These are phyloP conservation scores for Polietes domitor DNA, from an alignment of 2,888 invertebrate genomes.

Conservation along the genomic window DNA sequence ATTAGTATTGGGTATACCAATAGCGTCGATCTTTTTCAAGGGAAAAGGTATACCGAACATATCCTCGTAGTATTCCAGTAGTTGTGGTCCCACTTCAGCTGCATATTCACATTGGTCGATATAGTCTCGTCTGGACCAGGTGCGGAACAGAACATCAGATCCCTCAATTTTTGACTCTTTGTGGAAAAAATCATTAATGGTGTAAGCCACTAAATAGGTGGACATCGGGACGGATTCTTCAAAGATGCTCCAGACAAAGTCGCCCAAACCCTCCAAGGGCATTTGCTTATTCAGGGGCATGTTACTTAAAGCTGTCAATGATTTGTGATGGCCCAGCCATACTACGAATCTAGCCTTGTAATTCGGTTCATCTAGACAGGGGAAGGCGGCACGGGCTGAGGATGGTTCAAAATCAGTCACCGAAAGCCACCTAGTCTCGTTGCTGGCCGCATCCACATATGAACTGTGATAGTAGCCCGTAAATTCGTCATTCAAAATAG, in stretches of 20 bases:
- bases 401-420: constrained; percentile 91
- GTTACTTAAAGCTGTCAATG: too few relatives aligned
- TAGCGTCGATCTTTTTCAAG: constrained; percentile 86
- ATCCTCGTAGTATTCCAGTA: too few relatives aligned
- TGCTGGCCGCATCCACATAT: constrained; percentile 88
- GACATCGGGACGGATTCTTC: too few relatives aligned
- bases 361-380: too few relatives aligned
- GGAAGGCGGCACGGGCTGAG: constrained; percentile 90
- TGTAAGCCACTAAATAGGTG: too few relatives aligned
- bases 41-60: constrained; percentile 86
- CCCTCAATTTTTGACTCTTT: constrained; percentile 79
- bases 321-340: too few relatives aligned
- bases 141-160: constrained; percentile 82
- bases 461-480: too few relatives aligned
- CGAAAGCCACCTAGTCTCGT: constrained; percentile 85
- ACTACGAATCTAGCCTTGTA: too few relatives aligned
- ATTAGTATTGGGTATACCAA: constrained; percentile 87
- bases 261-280: too few relatives aligned
- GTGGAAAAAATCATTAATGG: too few relatives aligned
- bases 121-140: too few relatives aligned
- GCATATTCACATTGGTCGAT: neutral
- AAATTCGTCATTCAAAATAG: constrained; percentile 83
- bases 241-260: too few relatives aligned
- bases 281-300: constrained; percentile 93
- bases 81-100: neutral